These are phyloP conservation scores for human DNA, from an alignment of 2,113 vertebrate species.

Conservation along the genomic window DNA sequence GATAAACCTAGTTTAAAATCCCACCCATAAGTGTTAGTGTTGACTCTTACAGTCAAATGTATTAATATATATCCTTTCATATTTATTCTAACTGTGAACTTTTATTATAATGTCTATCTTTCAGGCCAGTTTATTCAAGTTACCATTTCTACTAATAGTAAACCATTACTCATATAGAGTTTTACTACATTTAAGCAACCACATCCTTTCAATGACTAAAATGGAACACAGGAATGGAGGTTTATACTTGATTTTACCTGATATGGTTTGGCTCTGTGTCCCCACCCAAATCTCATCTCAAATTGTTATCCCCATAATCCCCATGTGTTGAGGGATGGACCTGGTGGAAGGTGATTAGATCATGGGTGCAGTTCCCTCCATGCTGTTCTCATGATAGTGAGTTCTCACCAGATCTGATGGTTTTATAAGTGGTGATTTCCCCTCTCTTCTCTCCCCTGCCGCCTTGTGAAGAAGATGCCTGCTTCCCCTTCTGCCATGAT, in stretches of 20 bases:
- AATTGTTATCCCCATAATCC: too few relatives aligned
- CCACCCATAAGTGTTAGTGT: not conserved
- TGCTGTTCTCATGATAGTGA: too few relatives aligned
- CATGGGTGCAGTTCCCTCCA: too few relatives aligned
- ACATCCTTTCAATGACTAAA: not conserved
- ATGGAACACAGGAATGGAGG: not conserved
- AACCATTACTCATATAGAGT: not conserved
- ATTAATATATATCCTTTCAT: not conserved
- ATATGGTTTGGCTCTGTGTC: too few relatives aligned
- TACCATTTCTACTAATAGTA: conserved; percentile 14
- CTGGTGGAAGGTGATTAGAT: too few relatives aligned
- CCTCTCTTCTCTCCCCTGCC: too few relatives aligned
- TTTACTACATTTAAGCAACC: conserved; percentile 37
- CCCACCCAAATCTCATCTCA: too few relatives aligned
- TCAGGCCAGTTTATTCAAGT: not conserved
- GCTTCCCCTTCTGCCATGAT: too few relatives aligned
- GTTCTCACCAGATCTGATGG: too few relatives aligned
- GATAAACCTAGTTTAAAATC: not conserved
- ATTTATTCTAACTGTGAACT: conserved; percentile 25
- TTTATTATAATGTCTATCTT: conserved; percentile 29
- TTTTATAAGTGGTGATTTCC: too few relatives aligned
- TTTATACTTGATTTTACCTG: not conserved
- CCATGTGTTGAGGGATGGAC: too few relatives aligned
- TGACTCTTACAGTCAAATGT: conserved; percentile 3
- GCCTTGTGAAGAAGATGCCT: too few relatives aligned